Conservation (phyloP, 2,888 invertebrate genomes). For the Neoitamus cyanurus region DNA sequence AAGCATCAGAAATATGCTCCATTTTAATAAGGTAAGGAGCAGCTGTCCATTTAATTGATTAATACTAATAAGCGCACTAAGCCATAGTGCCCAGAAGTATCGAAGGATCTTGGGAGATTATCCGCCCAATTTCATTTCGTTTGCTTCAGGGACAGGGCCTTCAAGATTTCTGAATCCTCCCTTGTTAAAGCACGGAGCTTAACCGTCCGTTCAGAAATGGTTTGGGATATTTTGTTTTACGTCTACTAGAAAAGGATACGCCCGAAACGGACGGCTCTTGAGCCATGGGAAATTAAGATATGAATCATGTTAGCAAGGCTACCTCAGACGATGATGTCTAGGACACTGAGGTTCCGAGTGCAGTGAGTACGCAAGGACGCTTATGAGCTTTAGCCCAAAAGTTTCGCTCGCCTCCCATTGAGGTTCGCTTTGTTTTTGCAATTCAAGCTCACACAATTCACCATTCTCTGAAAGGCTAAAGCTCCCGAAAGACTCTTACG, state of each 20-base stretch:
- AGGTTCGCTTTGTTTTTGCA: neutral
- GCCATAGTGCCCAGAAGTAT: neutral
- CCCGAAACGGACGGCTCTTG: neutral
- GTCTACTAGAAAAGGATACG: neutral
- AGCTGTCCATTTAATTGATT: constrained; percentile 21
- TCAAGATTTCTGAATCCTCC: neutral
- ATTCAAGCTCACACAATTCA: neutral
- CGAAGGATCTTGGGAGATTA: neutral
- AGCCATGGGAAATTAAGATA: neutral
- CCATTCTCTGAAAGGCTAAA: neutral
- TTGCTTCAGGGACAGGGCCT: neutral
- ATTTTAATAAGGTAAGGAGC: constrained; percentile 12
- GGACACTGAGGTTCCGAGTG: neutral
- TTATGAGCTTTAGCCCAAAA: neutral
- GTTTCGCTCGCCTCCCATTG: neutral
- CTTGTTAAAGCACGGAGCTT: neutral
- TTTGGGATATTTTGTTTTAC: neutral
- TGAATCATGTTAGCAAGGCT: neutral
- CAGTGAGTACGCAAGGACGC: neutral
- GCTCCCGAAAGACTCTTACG: neutral
- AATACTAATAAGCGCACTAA: neutral
- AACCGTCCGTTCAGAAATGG: neutral
- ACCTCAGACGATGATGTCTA: neutral
- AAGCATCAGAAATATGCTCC: neutral
- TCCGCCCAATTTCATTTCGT: neutral